Evolutionary conservation across 2,113 vertebrate species (phyloP).

Genomic region (Zapus hudsonius): DNA sequence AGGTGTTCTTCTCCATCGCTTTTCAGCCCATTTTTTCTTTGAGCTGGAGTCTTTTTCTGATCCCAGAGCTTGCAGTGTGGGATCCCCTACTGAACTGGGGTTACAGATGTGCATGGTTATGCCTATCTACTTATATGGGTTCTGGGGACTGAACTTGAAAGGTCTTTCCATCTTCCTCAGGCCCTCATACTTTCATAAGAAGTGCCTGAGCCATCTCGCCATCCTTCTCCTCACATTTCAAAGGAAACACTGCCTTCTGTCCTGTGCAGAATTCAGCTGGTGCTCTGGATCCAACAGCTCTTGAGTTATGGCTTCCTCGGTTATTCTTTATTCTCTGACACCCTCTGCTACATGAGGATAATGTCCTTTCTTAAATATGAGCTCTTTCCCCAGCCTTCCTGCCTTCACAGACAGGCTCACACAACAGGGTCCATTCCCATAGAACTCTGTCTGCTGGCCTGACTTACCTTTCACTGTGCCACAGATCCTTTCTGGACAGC

Average conservation of each 20-base stretch:
- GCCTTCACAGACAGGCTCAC: neutral
- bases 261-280: neutral
- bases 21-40: too few relatives aligned
- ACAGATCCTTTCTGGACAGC: neutral
- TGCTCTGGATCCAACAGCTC: neutral
- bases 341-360: neutral
- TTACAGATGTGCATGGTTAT: too few relatives aligned
- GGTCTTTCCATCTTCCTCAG: too few relatives aligned
- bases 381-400: neutral
- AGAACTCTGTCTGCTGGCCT: neutral
- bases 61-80: too few relatives aligned
- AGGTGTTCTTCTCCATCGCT: too few relatives aligned
- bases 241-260: neutral
- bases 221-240: neutral
- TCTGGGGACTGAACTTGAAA: too few relatives aligned
- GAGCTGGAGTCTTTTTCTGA: too few relatives aligned
- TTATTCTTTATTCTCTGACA: neutral
- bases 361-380: neutral
- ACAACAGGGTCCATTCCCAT: neutral
- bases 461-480: neutral
- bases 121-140: too few relatives aligned
- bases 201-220: too few relatives aligned
- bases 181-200: too few relatives aligned
- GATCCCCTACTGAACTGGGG: too few relatives aligned
- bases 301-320: neutral